These are phyloP conservation scores for Eumerus sabulonum DNA, from an alignment of 2,888 invertebrate species.

Conservation along the genomic window DNA sequence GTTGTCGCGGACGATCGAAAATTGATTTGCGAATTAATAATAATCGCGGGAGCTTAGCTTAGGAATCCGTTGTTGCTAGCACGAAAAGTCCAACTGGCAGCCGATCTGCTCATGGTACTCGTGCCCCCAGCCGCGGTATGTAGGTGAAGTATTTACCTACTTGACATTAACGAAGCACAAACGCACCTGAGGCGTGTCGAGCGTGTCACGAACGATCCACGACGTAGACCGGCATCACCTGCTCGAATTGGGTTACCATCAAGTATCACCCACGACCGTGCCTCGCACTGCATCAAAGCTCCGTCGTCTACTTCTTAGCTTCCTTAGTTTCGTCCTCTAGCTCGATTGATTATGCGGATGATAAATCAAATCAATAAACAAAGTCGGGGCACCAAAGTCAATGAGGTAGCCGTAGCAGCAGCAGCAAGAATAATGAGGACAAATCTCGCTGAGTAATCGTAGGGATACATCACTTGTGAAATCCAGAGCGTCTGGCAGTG, in stretches of 20 bases:
- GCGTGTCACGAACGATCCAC: background rate
- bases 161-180: slow-evolving; percentile 51
- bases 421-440: slow-evolving; percentile 65
- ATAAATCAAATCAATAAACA: slow-evolving; percentile 68
- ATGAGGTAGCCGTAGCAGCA: slow-evolving; percentile 30
- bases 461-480: slow-evolving; percentile 60
- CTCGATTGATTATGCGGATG: slow-evolving; percentile 9
- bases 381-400: background rate
- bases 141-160: slow-evolving; percentile 26
- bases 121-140: slow-evolving; percentile 5
- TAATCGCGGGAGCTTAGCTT: slow-evolving; percentile 45
- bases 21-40: slow-evolving; percentile 63
- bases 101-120: slow-evolving; percentile 3
- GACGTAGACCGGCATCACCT: slow-evolving; percentile 8
- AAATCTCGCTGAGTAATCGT: slow-evolving; percentile 67
- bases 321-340: no score
- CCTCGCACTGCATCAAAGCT: slow-evolving; percentile 36
- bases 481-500: slow-evolving; percentile 43
- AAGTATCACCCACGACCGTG: background rate
- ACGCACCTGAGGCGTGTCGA: slow-evolving; percentile 57
- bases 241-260: slow-evolving; percentile 19
- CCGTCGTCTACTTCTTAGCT: background rate
- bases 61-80: slow-evolving; percentile 35
- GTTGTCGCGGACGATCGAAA: slow-evolving; percentile 34
- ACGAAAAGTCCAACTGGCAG: slow-evolving; percentile 54